phyloP scores from a whole-genome alignment of 2,888 invertebrate species.

The Alloplasta piceator region DNA sequence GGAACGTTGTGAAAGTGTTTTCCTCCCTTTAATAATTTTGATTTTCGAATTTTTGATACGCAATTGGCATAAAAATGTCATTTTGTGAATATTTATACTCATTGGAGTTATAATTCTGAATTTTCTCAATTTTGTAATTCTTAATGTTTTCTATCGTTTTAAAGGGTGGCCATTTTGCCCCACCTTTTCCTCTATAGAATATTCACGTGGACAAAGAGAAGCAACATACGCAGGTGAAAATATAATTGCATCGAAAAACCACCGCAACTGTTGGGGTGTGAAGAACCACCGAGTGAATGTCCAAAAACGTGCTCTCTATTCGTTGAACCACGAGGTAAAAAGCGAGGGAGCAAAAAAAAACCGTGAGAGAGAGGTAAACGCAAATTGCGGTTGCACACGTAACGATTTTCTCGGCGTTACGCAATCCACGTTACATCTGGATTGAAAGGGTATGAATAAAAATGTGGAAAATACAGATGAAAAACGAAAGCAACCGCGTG shows the following conservation, averaged over 20 bases:
- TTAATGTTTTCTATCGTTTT: too few relatives aligned
- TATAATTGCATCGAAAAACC: constrained; percentile 52
- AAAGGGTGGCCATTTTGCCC: too few relatives aligned
- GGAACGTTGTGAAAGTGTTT: too few relatives aligned
- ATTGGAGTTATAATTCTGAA: too few relatives aligned
- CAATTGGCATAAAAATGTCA: too few relatives aligned
- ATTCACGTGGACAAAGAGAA: too few relatives aligned
- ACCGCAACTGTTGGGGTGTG: neutral
- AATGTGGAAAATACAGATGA: constrained; percentile 18
- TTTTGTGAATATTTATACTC: too few relatives aligned
- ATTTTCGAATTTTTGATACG: too few relatives aligned
- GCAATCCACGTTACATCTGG: constrained; percentile 7
- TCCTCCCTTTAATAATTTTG: too few relatives aligned
- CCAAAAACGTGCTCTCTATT: constrained; percentile 44
- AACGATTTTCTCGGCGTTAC: constrained; percentile 26
- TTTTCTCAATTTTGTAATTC: too few relatives aligned
- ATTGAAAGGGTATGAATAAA: constrained; percentile 38
- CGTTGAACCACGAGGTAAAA: constrained; percentile 30
- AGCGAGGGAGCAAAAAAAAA: neutral
- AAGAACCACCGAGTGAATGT: constrained; percentile 9
- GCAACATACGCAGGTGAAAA: constrained; percentile 30
- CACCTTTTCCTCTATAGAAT: too few relatives aligned
- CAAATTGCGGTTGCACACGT: constrained; percentile 13
- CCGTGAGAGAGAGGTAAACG: constrained; percentile 1
- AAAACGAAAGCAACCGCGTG: neutral